Evolutionary conservation across 2,888 invertebrate species (phyloP).

Genomic region (Sinopyrophorus schimmeli): DNA sequence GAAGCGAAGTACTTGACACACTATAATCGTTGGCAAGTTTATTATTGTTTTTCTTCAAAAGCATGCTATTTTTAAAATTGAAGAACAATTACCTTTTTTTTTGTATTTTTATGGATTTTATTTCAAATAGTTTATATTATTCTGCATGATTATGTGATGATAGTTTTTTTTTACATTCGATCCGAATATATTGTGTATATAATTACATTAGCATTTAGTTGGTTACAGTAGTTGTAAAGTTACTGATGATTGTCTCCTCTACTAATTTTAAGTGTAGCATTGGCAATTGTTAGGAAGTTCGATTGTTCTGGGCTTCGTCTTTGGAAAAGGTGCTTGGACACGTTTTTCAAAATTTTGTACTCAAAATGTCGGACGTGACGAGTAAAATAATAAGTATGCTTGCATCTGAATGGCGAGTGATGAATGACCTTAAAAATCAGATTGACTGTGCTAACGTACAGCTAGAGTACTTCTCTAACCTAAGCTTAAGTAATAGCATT

Average conservation of each 20-base stretch:
- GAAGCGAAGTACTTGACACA: too few species aligned
- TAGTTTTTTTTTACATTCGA: too few species aligned
- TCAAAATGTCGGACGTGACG: slow-evolving; percentile 22
- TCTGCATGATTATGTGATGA: too few species aligned
- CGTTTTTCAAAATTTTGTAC: slow-evolving; percentile 14
- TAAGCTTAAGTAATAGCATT: slow-evolving; percentile 46
- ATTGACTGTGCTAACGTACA: slow-evolving; percentile 19
- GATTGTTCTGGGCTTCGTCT: slow-evolving; percentile 10
- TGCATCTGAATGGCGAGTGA: slow-evolving; percentile 24
- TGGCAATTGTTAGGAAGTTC: slow-evolving; percentile 5
- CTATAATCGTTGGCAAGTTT: too few species aligned
- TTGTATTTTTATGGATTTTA: too few species aligned
- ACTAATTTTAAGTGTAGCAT: slow-evolving; percentile 1
- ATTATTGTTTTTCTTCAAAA: too few species aligned
- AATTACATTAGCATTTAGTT: too few species aligned
- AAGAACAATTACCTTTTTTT: too few species aligned
- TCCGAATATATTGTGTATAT: too few species aligned
- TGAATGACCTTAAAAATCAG: slow-evolving; percentile 18
- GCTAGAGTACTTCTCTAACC: slow-evolving; percentile 25
- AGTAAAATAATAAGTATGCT: slow-evolving; percentile 26
- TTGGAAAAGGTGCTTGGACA: neutral
- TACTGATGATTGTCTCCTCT: slow-evolving; percentile 5
- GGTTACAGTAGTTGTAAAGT: too few species aligned
- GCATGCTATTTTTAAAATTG: too few species aligned
- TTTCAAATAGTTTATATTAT: too few species aligned